phyloP scores from a whole-genome alignment of 2,888 invertebrate species.

The Drosophila neonasuta region DNA sequence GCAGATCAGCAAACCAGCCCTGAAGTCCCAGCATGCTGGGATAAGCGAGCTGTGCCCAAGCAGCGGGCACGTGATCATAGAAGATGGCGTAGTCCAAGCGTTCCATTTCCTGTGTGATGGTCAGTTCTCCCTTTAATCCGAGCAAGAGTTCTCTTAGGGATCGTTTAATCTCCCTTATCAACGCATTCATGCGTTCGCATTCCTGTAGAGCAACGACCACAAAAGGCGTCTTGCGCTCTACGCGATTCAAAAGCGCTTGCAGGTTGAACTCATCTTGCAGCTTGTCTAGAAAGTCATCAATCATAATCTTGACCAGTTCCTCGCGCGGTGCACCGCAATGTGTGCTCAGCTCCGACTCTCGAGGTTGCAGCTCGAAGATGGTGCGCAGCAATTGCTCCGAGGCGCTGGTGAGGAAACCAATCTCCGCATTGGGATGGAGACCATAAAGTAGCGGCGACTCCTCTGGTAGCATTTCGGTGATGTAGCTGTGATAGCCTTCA shows the following conservation, averaged over 20 bases:
- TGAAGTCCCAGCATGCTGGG: slow-evolving; percentile 92
- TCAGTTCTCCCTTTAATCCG: slow-evolving; percentile 96
- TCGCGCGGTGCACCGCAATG: slow-evolving; percentile 88
- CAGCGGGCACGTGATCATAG: slow-evolving; percentile 92
- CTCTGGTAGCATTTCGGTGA: slow-evolving; percentile 92
- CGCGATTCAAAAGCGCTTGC: slow-evolving; percentile 91
- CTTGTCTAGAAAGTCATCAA: slow-evolving; percentile 95
- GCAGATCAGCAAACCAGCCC: slow-evolving; percentile 94
- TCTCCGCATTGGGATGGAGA: slow-evolving; percentile 97
- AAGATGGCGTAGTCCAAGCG: slow-evolving; percentile 91
- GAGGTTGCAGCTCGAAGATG: slow-evolving; percentile 94
- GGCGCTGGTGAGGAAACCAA: slow-evolving; percentile 93
- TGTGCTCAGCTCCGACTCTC: slow-evolving; percentile 85
- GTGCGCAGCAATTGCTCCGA: slow-evolving; percentile 92
- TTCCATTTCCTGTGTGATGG: slow-evolving; percentile 98
- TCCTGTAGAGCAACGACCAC: slow-evolving; percentile 96
- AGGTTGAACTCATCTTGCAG: slow-evolving; percentile 95
- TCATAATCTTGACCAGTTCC: slow-evolving; percentile 87
- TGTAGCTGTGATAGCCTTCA: slow-evolving; percentile 92
- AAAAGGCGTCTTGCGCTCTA: slow-evolving; percentile 95
- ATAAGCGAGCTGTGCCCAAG: slow-evolving; percentile 94
- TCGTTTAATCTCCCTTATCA: slow-evolving; percentile 91
- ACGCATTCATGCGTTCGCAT: slow-evolving; percentile 96
- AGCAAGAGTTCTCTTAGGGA: slow-evolving; percentile 93
- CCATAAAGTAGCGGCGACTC: slow-evolving; percentile 96